Percentiles rank a stretch among this genome's conserved stretches.
phyloP scores from a whole-genome alignment of 2,797 vertebrate genomes.

The Vultur gryphus region DNA sequence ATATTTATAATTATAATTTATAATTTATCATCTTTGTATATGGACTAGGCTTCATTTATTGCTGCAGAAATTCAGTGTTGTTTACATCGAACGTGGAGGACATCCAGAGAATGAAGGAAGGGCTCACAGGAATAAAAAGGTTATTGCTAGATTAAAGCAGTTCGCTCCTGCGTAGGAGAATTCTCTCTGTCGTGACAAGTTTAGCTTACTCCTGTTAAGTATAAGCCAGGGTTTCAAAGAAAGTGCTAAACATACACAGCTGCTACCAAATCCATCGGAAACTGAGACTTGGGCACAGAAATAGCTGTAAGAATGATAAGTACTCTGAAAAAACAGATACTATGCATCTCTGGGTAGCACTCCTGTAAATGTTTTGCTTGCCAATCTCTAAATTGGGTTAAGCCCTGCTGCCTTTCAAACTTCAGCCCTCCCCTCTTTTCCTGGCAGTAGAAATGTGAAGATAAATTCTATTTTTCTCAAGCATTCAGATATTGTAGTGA shows the following conservation, averaged over 20 bases:
- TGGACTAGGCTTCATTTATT: neutral
- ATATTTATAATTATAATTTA: neutral
- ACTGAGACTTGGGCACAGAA: neutral
- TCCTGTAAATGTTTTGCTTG: neutral
- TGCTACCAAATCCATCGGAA: neutral
- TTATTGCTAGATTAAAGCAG: neutral
- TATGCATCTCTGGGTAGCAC: neutral
- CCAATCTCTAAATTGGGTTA: neutral
- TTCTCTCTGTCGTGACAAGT: neutral
- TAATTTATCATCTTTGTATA: neutral
- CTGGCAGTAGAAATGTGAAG: neutral
- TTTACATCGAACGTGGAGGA: neutral
- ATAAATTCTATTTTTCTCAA: neutral
- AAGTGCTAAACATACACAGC: neutral
- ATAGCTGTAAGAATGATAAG: neutral
- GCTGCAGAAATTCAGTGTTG: neutral
- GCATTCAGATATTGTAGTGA: neutral
- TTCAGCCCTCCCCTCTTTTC: neutral
- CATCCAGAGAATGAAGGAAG: neutral
- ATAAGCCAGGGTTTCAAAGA: neutral
- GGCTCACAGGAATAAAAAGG: neutral
- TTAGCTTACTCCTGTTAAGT: neutral
- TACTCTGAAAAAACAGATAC: neutral
- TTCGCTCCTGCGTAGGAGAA: neutral
- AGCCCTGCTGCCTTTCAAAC: neutral